phyloP scores from a whole-genome alignment of 2,113 vertebrate genomes.

The Paratilapia polleni region DNA sequence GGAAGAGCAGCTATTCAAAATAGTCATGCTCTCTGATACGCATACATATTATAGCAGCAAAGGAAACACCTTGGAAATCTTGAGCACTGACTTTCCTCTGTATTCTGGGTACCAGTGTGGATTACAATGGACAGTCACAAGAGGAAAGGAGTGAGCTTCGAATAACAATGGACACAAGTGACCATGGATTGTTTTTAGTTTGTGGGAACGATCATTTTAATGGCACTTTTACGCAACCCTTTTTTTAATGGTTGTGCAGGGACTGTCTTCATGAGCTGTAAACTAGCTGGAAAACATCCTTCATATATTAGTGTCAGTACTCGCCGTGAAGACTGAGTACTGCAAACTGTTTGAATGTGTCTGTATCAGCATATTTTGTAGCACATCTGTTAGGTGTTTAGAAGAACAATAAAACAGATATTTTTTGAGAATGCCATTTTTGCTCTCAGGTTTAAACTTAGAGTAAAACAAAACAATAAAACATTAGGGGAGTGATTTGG shows the following conservation, averaged over 20 bases:
- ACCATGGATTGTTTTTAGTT: constrained; percentile 29
- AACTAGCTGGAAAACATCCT: neutral
- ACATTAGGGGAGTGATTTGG: no score
- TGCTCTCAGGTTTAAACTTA: neutral
- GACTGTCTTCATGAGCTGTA: neutral
- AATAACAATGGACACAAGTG: constrained; percentile 39
- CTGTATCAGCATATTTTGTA: neutral
- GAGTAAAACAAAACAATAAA: neutral
- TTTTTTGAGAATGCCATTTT: neutral
- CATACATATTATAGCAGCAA: constrained; percentile 12
- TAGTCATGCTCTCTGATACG: neutral
- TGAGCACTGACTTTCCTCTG: constrained; percentile 28
- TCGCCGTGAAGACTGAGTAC: neutral
- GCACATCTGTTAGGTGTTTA: rapidly evolving
- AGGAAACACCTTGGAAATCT: constrained; percentile 58
- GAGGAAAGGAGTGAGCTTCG: constrained; percentile 1
- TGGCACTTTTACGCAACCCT: neutral
- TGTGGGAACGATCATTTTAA: constrained; percentile 36
- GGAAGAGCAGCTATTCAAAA: neutral
- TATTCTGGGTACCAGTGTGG: neutral
- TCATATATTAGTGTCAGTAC: neutral
- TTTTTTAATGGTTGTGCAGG: neutral
- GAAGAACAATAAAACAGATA: neutral
- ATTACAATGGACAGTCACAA: constrained; percentile 14
- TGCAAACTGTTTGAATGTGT: neutral